Evolutionary conservation across 2,888 invertebrate species (phyloP).

Genomic region (Scaptodrosophila latifasciaeformis): DNA sequence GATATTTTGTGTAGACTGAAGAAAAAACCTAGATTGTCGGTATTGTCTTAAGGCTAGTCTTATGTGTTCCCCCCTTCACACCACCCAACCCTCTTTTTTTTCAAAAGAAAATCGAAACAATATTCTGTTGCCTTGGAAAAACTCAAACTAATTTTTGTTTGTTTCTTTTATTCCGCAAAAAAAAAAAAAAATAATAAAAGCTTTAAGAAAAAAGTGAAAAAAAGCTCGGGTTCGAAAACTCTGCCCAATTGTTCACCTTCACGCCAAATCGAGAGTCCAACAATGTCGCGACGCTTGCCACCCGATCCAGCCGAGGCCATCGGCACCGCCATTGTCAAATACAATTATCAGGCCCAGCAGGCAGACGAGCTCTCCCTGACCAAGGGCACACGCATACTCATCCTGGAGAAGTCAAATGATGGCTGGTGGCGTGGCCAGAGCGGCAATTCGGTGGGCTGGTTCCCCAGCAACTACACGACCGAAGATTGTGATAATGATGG

Average conservation of each 20-base stretch:
- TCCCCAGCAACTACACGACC: slow-evolving; percentile 98
- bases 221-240: slow-evolving; percentile 88
- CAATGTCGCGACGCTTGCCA: slow-evolving; percentile 83
- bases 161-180: neutral
- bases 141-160: too few relatives aligned
- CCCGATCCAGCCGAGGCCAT: slow-evolving; percentile 92
- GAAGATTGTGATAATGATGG: slow-evolving; percentile 91
- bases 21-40: too few relatives aligned
- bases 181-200: slow-evolving; percentile 71
- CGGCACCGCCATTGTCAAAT: slow-evolving; percentile 93
- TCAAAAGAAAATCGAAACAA: too few relatives aligned
- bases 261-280: slow-evolving; percentile 85
- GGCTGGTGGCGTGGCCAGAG: slow-evolving; percentile 99
- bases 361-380: slow-evolving; percentile 95
- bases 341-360: slow-evolving; percentile 95
- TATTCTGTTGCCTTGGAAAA: too few relatives aligned
- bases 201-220: slow-evolving; percentile 91
- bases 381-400: slow-evolving; percentile 95
- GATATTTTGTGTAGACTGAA: too few relatives aligned
- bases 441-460: slow-evolving; percentile 84
- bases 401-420: slow-evolving; percentile 98
- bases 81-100: too few relatives aligned
- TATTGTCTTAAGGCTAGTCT: too few relatives aligned
- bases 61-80: too few relatives aligned
- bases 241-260: slow-evolving; percentile 90